A percentile compares a stretch with the other conserved stretches of the same genome.
Evolutionary conservation across 2,113 vertebrate genomes (phyloP).

Genomic region (Procavia capensis): DNA sequence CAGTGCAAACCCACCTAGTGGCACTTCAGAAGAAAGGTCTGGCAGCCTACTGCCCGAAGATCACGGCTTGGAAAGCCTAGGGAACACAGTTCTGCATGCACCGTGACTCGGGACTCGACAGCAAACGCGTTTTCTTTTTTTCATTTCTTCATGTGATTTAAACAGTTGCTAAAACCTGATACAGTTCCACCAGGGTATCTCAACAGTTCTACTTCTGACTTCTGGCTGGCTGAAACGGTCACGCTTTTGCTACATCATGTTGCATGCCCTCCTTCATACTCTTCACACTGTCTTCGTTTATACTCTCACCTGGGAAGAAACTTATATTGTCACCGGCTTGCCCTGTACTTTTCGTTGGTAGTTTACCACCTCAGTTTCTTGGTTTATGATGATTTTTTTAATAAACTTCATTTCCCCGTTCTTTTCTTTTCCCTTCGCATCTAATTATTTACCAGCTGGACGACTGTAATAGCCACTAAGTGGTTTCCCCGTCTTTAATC

Average conservation of each 20-base stretch:
- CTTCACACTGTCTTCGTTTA: not conserved
- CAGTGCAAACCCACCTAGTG: not conserved
- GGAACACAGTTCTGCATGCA: not conserved
- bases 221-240: not conserved
- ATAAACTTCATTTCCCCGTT: slow-evolving; percentile 57
- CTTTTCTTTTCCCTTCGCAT: slow-evolving; percentile 29
- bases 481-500: slow-evolving; percentile 60
- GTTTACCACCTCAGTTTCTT: not conserved
- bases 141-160: not conserved
- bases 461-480: slow-evolving; percentile 36
- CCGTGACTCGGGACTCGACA: not conserved
- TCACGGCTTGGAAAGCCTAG: not conserved
- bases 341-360: slow-evolving; percentile 25
- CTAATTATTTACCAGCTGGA: slow-evolving; percentile 66
- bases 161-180: not conserved
- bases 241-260: not conserved
- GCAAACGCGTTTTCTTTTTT: not conserved
- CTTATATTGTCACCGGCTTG: slow-evolving; percentile 17
- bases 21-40: not conserved
- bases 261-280: no score
- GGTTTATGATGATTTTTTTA: slow-evolving; percentile 62
- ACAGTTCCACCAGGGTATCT: not conserved
- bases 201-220: not conserved
- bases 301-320: not conserved
- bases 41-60: not conserved